phyloP scores from a whole-genome alignment of 2,113 vertebrate species.

The Deroptyus accipitrinus region DNA sequence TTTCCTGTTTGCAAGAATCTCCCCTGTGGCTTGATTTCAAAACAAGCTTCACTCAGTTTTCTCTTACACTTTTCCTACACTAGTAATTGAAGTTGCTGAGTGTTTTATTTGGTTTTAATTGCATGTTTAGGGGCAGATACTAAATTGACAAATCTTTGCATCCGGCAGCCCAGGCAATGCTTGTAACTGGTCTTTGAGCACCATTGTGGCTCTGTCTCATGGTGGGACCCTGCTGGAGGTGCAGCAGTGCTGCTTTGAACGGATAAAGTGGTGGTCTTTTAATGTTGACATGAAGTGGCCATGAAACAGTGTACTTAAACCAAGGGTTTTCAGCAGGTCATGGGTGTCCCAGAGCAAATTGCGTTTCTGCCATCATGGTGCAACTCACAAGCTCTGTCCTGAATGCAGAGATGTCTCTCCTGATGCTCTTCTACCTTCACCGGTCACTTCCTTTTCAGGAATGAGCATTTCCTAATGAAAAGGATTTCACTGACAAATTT shows the following conservation, averaged over 20 bases:
- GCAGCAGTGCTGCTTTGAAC: not conserved
- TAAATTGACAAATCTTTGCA: not conserved
- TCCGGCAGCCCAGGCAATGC: not conserved
- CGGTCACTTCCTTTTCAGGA: not conserved
- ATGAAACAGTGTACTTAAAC: not conserved
- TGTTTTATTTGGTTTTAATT: not conserved
- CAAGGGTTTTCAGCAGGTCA: not conserved
- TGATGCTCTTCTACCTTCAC: not conserved
- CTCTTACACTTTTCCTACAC: not conserved
- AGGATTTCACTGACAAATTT: not conserved
- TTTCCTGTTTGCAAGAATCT: not conserved
- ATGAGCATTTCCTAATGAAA: not conserved
- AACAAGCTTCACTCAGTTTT: not conserved
- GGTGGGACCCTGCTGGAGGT: rapidly evolving
- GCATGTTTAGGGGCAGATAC: not conserved
- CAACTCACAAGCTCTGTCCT: not conserved
- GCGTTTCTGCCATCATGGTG: not conserved
- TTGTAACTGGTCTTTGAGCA: not conserved
- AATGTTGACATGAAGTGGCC: not conserved
- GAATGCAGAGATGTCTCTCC: not conserved
- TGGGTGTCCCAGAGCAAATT: not conserved
- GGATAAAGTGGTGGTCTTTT: not conserved
- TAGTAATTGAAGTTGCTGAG: not conserved
- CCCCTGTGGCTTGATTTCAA: not conserved
- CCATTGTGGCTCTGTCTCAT: not conserved